Base-by-base conservation (phyloP, 1,140 invertebrate genomes). In the Forficula auricularia region DNA sequence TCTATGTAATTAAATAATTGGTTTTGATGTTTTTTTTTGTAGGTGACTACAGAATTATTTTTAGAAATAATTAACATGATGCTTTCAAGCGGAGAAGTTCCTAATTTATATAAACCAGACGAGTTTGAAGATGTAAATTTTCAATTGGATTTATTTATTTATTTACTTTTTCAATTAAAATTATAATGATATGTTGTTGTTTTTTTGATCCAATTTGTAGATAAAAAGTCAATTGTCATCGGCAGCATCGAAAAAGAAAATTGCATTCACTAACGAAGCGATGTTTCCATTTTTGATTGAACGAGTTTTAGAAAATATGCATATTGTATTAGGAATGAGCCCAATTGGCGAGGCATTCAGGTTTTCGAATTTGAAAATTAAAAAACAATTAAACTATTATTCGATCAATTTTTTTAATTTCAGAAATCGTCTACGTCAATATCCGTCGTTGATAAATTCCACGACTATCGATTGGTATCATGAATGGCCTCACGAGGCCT, bases 381-480 rank as follows among this genome's bases (percentile, higher is more conserved):
- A 6, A 6, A 6, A 14, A 36, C n/a, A 36, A 36, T 14, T 36
- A 6, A n/a, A 7, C 13, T 18, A 36, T 36, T 7, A 14, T 36
- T n/a, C 16, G n/a, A 27, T 6, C 22, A 34, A 34, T 42, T 40
- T 45, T 45, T 48, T 41, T 34, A 40, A 62, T 48, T 79, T 72
- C 56, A 75, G 82, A 55, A 79, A 78, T 52, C 72, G 79, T 46
- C 72, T 88, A 48, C 70, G 83, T 33, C 82, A 85, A 62, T 89
- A 85, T 63, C 84, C 85, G 19, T 75, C 80, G 4, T 60, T 90
- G 47, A 75, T 89, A 33, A 88, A 85, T 62, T 77, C 75, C 50
- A 83, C 82, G 3, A 88, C 83, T 3, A 85, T 87, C 20, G 82
- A 89, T 62, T 90, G 83, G 82, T 87, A 87, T 56, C 66, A 75